Evolutionary conservation across 2,797 vertebrate genomes (phyloP).

Genomic region (Sebastes nivosus): DNA sequence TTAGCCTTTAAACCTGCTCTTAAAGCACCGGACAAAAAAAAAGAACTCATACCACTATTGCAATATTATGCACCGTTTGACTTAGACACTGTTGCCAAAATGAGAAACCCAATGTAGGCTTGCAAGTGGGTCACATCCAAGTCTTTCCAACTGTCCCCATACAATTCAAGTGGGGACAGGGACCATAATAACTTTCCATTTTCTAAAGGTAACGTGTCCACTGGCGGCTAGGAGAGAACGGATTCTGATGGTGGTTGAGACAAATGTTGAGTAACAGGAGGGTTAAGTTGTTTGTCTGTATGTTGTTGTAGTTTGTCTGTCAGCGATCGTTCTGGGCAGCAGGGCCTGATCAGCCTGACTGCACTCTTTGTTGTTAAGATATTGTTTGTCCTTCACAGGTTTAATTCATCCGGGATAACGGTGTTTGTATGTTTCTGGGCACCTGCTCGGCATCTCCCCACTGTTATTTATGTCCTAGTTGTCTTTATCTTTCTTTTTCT

Average conservation of each 20-base stretch:
- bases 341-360: slow-evolving; percentile 1
- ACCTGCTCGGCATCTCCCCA: not conserved
- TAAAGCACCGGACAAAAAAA: not conserved
- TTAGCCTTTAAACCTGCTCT: too few species aligned
- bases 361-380: slow-evolving; percentile 6
- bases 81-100: not conserved
- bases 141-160: not conserved
- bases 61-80: not conserved
- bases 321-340: slow-evolving; percentile 6
- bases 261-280: not conserved
- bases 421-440: not conserved
- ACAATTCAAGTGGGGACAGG: not conserved
- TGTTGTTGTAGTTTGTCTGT: not conserved
- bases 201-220: not conserved
- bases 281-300: not conserved
- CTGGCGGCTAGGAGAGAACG: not conserved
- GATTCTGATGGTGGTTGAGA: not conserved
- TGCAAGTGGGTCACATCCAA: not conserved
- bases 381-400: slow-evolving; percentile 18
- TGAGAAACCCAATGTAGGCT: not conserved
- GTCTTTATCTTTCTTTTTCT: not conserved
- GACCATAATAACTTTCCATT: not conserved
- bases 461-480: not conserved
- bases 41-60: not conserved
- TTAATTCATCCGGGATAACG: slow-evolving; percentile 2